Percentiles rank a stretch among this genome's conserved stretches.
Conservation (phyloP, 1,140 invertebrate species). For the Steinernema feltiae region DNA sequence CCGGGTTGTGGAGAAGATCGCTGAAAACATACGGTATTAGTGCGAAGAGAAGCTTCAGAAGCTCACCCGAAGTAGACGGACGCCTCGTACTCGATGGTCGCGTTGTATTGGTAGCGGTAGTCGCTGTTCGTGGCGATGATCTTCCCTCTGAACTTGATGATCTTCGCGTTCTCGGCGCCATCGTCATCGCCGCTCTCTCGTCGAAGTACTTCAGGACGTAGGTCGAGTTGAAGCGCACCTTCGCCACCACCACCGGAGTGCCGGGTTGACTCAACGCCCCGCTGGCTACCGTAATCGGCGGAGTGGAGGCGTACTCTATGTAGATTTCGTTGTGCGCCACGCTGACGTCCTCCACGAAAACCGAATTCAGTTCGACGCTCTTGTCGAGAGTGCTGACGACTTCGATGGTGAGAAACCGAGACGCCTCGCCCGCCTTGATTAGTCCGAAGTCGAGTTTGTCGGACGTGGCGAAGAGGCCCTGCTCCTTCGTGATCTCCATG, state of each 20-base stretch:
- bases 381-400: constrained; percentile 20
- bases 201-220: constrained; percentile 24
- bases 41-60: constrained; percentile 14
- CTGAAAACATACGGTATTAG: constrained; percentile 48
- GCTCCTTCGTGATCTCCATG: constrained; percentile 71
- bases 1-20: constrained; percentile 60
- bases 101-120: constrained; percentile 26
- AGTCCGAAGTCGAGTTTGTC: constrained; percentile 78
- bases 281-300: constrained; percentile 33
- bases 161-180: background rate
- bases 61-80: constrained; percentile 24
- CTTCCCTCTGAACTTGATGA: constrained; percentile 20
- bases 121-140: constrained; percentile 31
- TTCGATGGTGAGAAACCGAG: background rate
- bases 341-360: constrained; percentile 33
- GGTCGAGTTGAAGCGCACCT: constrained; percentile 23
- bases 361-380: constrained; percentile 27
- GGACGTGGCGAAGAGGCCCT: constrained; percentile 71
- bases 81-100: constrained; percentile 28
- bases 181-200: constrained; percentile 10
- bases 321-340: constrained; percentile 24
- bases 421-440: constrained; percentile 54
- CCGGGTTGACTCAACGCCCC: constrained; percentile 12
- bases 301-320: constrained; percentile 31
- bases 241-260: constrained; percentile 24